Conservation (phyloP, 2,888 invertebrate genomes). For the Cephus sareptanus region DNA sequence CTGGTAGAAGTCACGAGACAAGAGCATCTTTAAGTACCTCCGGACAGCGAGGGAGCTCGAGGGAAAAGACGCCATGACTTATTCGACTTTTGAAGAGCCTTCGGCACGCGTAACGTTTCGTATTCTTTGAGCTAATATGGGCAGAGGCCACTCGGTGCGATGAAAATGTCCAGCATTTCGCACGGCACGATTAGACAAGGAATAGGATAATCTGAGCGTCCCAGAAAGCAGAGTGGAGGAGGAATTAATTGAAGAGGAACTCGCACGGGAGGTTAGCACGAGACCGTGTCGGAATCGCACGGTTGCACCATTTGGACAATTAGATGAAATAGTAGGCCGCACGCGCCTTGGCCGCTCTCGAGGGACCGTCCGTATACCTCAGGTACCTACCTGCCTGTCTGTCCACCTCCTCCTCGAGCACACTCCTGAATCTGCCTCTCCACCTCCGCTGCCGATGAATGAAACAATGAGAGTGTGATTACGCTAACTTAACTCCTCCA, state of each 20-base stretch:
- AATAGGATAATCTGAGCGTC: not conserved
- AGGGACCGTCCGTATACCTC: not conserved
- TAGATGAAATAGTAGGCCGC: constrained; percentile 53
- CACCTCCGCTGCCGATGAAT: constrained; percentile 41
- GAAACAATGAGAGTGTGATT: constrained; percentile 50
- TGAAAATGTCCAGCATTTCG: not conserved
- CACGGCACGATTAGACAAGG: not conserved
- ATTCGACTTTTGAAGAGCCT: not conserved
- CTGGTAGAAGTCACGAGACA: not conserved
- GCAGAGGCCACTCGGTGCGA: not conserved
- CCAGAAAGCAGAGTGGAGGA: not conserved
- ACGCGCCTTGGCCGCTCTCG: constrained; percentile 46
- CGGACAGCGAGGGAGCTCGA: not conserved
- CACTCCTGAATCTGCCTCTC: not conserved
- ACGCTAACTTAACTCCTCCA: constrained; percentile 24
- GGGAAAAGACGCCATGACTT: not conserved
- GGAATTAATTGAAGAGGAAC: not conserved
- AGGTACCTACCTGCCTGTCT: not conserved
- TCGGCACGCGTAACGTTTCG: not conserved
- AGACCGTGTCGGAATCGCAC: constrained; percentile 41
- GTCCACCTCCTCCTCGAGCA: not conserved
- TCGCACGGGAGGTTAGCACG: not conserved
- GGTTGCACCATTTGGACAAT: constrained; percentile 59
- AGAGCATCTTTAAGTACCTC: not conserved
- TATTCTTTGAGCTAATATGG: not conserved